These are phyloP conservation scores for Vireo altiloquus DNA, from an alignment of 2,113 vertebrate genomes.

Conservation along the genomic window DNA sequence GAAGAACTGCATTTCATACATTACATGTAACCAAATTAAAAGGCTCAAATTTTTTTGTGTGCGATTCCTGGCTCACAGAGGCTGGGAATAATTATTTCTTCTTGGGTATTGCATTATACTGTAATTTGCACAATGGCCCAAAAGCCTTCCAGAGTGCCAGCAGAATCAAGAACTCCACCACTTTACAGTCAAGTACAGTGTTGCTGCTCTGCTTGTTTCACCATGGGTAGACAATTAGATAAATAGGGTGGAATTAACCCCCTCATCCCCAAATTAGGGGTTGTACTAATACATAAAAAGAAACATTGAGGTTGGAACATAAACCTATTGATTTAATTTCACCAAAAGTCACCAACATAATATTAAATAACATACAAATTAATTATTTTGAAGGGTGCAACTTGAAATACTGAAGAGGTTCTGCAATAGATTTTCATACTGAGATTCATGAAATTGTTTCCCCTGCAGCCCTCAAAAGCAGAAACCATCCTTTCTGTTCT, in stretches of 20 bases:
- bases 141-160: slow-evolving; percentile 17
- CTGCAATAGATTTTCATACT: background rate
- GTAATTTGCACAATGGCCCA: slow-evolving; percentile 25
- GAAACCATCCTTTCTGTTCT: background rate
- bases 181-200: background rate
- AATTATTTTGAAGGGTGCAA: background rate
- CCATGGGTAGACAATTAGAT: background rate
- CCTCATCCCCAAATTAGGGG: background rate
- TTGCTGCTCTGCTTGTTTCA: slow-evolving; percentile 10
- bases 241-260: slow-evolving; percentile 31
- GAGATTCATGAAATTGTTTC: background rate
- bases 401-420: background rate
- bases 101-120: slow-evolving; percentile 3
- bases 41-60: background rate
- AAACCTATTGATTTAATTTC: background rate
- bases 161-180: background rate
- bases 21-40: slow-evolving; percentile 25
- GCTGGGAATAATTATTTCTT: slow-evolving; percentile 38
- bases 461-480: background rate
- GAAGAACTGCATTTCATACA: background rate
- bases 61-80: background rate
- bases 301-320: background rate
- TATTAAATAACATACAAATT: background rate
- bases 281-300: background rate
- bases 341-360: background rate